phyloP scores from a whole-genome alignment of 2,888 invertebrate species.

The Glyphotaelius pellucidus region DNA sequence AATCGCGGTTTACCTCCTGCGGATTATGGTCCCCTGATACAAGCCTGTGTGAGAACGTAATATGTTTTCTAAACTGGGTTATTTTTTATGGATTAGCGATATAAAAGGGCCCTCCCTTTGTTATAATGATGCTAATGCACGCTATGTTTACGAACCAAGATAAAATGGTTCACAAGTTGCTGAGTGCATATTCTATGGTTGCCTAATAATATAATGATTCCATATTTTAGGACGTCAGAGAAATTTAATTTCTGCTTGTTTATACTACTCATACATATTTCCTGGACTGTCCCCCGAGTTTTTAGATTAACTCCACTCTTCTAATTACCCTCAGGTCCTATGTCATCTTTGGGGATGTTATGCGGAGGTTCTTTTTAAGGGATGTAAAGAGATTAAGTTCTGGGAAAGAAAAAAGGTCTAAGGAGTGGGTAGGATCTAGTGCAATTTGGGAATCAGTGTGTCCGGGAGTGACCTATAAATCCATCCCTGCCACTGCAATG shows the following conservation, averaged over 20 bases:
- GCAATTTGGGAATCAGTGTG: no score
- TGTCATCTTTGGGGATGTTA: no score
- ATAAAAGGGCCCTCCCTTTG: background rate
- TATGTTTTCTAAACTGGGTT: background rate
- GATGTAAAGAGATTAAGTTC: no score
- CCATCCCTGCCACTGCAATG: no score
- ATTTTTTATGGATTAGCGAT: background rate
- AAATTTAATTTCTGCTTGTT: background rate
- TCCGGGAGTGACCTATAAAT: no score
- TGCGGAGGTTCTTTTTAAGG: no score
- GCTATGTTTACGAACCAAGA: background rate
- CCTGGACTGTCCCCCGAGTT: no score
- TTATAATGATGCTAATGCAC: background rate
- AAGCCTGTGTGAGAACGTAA: background rate
- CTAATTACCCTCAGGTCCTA: no score
- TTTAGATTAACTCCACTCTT: no score
- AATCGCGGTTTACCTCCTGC: constrained; percentile 32
- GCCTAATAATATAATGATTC: background rate
- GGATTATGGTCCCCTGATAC: constrained; percentile 42
- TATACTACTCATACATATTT: no score
- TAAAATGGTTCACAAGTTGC: background rate
- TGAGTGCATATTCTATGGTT: background rate
- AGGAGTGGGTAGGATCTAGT: no score
- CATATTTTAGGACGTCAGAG: background rate
- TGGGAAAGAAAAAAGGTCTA: no score